Evolutionary conservation across 2,888 invertebrate species (phyloP).

Genomic region (Tetropium fuscum): DNA sequence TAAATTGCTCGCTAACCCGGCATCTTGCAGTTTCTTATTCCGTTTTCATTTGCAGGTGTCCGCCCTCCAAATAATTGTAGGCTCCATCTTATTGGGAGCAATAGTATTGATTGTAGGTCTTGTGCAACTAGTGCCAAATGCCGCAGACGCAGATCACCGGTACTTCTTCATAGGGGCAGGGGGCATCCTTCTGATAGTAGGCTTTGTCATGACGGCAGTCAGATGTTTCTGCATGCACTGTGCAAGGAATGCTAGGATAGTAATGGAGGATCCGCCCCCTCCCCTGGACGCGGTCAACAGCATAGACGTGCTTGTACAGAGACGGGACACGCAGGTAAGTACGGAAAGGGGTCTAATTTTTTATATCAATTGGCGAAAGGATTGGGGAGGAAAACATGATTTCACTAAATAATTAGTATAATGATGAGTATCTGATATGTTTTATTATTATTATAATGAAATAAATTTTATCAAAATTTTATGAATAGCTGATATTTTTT

Average conservation of each 20-base stretch:
- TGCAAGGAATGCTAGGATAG: constrained; percentile 68
- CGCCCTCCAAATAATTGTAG: constrained; percentile 79
- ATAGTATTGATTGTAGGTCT: constrained; percentile 81
- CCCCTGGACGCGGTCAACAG: constrained; percentile 68
- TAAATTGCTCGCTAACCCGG: too few species aligned
- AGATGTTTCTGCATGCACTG: constrained; percentile 78
- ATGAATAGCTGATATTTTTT: too few species aligned
- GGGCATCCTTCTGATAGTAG: constrained; percentile 72
- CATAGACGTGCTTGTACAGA: constrained; percentile 67
- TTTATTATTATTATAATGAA: too few species aligned
- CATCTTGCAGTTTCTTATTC: too few species aligned
- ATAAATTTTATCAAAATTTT: too few species aligned
- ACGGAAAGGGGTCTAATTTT: background rate
- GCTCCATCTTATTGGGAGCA: constrained; percentile 79
- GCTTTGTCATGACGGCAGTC: constrained; percentile 74
- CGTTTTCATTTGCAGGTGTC: constrained; percentile 69
- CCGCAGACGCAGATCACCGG: constrained; percentile 81
- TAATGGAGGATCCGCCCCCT: constrained; percentile 63
- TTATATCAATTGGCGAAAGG: background rate
- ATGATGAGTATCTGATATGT: too few species aligned
- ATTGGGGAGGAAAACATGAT: background rate
- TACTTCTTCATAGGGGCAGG: constrained; percentile 79
- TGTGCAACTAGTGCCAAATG: constrained; percentile 81
- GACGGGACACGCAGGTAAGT: constrained; percentile 62
- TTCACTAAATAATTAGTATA: too few species aligned